These are phyloP conservation scores for Ramphastos sulfuratus DNA, from an alignment of 2,113 vertebrate genomes.

Conservation along the genomic window DNA sequence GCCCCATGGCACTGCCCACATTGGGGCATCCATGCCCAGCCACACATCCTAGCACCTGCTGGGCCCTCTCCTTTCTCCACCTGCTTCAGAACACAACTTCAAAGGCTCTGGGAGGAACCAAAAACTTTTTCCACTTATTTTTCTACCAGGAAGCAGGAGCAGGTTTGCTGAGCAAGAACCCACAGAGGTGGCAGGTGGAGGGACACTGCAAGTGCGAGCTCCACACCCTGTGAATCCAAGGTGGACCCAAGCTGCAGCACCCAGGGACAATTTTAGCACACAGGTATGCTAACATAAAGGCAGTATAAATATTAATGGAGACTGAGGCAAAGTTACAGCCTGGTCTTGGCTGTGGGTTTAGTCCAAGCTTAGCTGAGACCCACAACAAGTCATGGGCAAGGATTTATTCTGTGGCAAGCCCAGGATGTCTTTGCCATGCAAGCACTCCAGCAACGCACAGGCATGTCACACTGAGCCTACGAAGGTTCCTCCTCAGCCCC, in stretches of 20 bases:
- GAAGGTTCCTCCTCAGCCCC: background rate
- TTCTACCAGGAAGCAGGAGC: background rate
- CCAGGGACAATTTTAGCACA: background rate
- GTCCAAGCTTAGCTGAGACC: rapidly evolving
- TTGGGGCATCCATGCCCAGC: background rate
- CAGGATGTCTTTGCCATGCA: rapidly evolving
- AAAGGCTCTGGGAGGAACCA: background rate
- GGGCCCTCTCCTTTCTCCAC: background rate
- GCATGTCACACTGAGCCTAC: rapidly evolving
- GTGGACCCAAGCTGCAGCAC: background rate
- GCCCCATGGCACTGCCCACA: background rate
- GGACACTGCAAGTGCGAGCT: rapidly evolving
- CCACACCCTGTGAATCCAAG: background rate
- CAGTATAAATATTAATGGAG: background rate
- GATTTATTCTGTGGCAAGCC: background rate
- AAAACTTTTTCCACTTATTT: background rate
- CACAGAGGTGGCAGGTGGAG: background rate
- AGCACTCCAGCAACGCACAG: background rate
- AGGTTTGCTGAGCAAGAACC: background rate
- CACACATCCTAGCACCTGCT: background rate
- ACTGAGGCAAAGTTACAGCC: background rate
- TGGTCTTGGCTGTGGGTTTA: background rate
- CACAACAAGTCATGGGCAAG: background rate
- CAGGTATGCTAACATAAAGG: background rate
- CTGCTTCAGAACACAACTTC: background rate